Evolutionary conservation across 2,888 invertebrate genomes (phyloP).

Genomic region (Drosophila lutescens): DNA sequence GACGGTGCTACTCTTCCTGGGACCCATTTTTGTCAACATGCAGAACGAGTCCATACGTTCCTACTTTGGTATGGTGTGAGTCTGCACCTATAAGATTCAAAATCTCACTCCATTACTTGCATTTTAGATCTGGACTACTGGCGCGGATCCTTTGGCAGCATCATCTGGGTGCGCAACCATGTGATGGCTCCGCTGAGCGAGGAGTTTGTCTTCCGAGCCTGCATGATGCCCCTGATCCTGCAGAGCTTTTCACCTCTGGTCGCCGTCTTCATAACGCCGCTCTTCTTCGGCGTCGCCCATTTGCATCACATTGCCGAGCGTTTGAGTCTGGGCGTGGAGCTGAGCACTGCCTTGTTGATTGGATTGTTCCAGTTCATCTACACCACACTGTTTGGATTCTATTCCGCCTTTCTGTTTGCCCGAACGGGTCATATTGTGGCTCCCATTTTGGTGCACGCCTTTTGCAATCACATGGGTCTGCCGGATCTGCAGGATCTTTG

Average conservation of each 20-base stretch:
- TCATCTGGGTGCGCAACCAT: constrained; percentile 94
- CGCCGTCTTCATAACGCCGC: constrained; percentile 93
- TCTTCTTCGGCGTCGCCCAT: constrained; percentile 97
- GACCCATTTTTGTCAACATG: constrained; percentile 91
- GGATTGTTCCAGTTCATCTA: constrained; percentile 95
- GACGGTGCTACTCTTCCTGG: constrained; percentile 92
- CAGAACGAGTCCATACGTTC: constrained; percentile 88
- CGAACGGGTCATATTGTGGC: constrained; percentile 96
- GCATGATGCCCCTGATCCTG: constrained; percentile 95
- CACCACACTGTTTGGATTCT: constrained; percentile 96
- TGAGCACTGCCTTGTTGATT: constrained; percentile 89
- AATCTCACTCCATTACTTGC: not conserved
- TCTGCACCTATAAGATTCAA: not conserved
- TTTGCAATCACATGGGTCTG: constrained; percentile 98
- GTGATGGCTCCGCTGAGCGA: constrained; percentile 96
- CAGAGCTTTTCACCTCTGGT: constrained; percentile 91
- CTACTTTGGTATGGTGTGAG: constrained; percentile 86
- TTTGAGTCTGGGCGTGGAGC: constrained; percentile 88
- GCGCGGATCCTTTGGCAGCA: constrained; percentile 89
- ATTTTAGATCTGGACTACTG: constrained; percentile 89
- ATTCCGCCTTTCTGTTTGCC: constrained; percentile 95
- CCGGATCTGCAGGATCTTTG: constrained; percentile 92
- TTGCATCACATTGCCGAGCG: constrained; percentile 95
- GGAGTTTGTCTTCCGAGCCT: constrained; percentile 97
- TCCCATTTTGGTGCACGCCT: constrained; percentile 94